Evolutionary conservation across 2,888 invertebrate genomes (phyloP).

Genomic region (Tenthredo amoena): DNA sequence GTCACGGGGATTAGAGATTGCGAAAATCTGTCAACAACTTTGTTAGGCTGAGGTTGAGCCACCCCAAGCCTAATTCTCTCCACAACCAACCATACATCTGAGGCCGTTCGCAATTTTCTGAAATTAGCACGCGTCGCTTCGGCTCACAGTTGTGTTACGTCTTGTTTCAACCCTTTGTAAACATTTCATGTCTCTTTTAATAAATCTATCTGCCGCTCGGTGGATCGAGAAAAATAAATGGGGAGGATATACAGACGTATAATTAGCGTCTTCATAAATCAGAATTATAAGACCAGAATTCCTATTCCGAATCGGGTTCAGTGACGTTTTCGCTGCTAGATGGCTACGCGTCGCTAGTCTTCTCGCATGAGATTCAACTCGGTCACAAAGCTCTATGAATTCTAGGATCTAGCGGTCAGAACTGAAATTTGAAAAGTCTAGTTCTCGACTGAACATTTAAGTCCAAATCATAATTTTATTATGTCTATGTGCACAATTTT

Average conservation of each 20-base stretch:
- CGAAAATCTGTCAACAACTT: constrained; percentile 43
- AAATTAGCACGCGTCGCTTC: background rate
- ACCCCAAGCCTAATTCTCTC: constrained; percentile 4
- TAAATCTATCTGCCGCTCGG: background rate
- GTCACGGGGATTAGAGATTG: constrained; percentile 7
- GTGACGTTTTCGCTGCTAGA: background rate
- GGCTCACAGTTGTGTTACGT: background rate
- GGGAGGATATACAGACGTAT: too few relatives aligned
- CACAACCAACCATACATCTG: constrained; percentile 3
- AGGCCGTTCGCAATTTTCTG: background rate
- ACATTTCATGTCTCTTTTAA: background rate
- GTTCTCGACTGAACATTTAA: too few relatives aligned
- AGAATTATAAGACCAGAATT: background rate
- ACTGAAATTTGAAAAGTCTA: too few relatives aligned
- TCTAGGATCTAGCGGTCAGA: too few relatives aligned
- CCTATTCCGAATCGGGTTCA: background rate
- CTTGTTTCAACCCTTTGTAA: background rate
- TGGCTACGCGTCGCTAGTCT: background rate
- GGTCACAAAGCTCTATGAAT: background rate
- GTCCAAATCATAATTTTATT: too few relatives aligned
- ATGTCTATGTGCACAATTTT: too few relatives aligned
- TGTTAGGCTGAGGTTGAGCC: background rate
- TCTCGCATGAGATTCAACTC: background rate
- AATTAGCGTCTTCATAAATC: too few relatives aligned
- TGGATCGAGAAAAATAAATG: too few relatives aligned